These are phyloP conservation scores for Dicyrtomina minuta DNA, from an alignment of 2,888 invertebrate species.

Conservation along the genomic window DNA sequence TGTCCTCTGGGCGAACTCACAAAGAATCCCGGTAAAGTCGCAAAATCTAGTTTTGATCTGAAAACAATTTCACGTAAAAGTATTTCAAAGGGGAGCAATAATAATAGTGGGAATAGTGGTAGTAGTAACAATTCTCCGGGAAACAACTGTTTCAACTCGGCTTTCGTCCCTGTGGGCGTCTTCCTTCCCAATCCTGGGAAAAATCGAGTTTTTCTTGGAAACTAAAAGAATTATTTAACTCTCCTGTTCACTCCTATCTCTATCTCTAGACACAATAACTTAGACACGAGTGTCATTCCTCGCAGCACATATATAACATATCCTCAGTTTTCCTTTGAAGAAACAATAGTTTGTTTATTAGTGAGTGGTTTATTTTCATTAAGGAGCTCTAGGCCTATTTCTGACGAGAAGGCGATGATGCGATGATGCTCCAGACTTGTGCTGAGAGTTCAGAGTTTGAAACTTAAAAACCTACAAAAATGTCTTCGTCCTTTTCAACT, in stretches of 20 bases:
- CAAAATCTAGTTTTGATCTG: conserved; percentile 6
- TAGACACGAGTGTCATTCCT: too few species aligned
- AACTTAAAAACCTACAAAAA: too few species aligned
- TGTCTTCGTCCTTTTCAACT: too few species aligned
- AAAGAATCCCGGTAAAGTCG: background rate
- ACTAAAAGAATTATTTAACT: too few species aligned
- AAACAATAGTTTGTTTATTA: conserved; percentile 26
- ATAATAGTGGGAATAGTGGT: conserved; percentile 7
- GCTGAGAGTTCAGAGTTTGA: too few species aligned
- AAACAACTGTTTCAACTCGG: conserved; percentile 25
- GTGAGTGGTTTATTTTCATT: conserved; percentile 18
- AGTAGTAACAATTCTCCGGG: background rate
- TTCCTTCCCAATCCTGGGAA: conserved; percentile 17
- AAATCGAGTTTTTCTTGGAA: conserved; percentile 21
- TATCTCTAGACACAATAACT: too few species aligned
- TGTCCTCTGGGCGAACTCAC: background rate
- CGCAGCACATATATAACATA: background rate
- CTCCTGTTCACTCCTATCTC: too few species aligned
- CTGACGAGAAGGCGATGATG: too few species aligned
- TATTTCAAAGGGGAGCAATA: conserved; percentile 19
- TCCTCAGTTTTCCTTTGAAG: conserved; percentile 1
- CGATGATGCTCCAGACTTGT: too few species aligned
- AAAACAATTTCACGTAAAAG: conserved; percentile 25
- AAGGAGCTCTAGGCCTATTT: too few species aligned
- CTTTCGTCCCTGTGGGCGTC: conserved; percentile 34